Conservation (phyloP, 2,113 vertebrate species). For the Mastomys coucha region DNA sequence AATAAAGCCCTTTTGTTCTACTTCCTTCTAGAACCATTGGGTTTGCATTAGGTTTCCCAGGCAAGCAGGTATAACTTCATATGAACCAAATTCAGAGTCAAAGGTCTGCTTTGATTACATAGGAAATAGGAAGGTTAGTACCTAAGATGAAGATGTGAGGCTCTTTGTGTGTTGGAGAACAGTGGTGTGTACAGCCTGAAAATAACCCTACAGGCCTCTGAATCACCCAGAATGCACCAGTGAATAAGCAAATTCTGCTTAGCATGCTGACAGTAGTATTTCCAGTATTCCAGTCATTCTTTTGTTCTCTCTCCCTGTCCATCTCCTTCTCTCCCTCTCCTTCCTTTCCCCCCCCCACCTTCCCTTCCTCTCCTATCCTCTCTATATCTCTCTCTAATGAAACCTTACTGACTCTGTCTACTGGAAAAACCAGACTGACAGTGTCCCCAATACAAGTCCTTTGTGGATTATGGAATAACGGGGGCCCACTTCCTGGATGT, state of each 20-base stretch:
- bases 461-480: too few species aligned
- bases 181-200: neutral
- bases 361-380: too few species aligned
- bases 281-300: too few species aligned
- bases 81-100: neutral
- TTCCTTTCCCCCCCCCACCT: too few species aligned
- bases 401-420: too few species aligned
- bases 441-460: neutral
- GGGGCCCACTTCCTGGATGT: neutral
- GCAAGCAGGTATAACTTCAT: neutral
- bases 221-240: fast-evolving
- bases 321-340: too few species aligned
- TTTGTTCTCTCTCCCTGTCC: too few species aligned
- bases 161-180: neutral
- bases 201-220: neutral
- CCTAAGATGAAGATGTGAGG: neutral
- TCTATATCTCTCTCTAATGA: too few species aligned
- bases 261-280: neutral
- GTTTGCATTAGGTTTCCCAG: neutral
- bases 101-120: neutral
- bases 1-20: neutral
- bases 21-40: neutral
- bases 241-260: neutral
- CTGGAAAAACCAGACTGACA: neutral
- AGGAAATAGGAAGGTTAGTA: neutral